Conservation (phyloP, 2,888 invertebrate genomes). For the Molorchus minor region DNA sequence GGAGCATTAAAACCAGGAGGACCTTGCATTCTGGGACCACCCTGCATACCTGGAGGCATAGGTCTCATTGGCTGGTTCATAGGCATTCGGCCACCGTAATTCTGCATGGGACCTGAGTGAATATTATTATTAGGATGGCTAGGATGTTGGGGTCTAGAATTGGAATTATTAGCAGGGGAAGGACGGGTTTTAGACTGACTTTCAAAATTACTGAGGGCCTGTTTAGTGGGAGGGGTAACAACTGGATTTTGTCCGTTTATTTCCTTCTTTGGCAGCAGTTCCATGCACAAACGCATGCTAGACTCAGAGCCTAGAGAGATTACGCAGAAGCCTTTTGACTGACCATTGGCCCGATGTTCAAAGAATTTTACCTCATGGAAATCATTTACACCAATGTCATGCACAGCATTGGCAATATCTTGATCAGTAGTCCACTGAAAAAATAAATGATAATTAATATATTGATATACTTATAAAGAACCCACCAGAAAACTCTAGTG, state of each 20-base stretch:
- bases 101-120: conserved; percentile 67
- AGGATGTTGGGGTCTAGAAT: conserved; percentile 69
- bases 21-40: conserved; percentile 68
- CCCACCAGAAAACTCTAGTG: too few relatives aligned
- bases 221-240: conserved; percentile 95
- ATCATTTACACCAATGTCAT: conserved; percentile 88
- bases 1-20: conserved; percentile 70
- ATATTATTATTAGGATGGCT: conserved; percentile 68
- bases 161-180: conserved; percentile 75
- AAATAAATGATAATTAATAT: too few relatives aligned
- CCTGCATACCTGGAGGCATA: conserved; percentile 68
- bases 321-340: conserved; percentile 98
- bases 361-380: conserved; percentile 99
- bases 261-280: conserved; percentile 93
- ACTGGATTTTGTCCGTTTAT: conserved; percentile 95
- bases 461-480: too few relatives aligned
- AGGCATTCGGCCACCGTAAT: conserved; percentile 66
- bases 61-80: conserved; percentile 63
- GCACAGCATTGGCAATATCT: conserved; percentile 91
- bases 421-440: conserved; percentile 97
- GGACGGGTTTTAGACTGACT: conserved; percentile 91
- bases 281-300: conserved; percentile 89
- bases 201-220: conserved; percentile 86
- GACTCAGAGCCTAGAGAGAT: conserved; percentile 93
- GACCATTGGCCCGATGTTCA: conserved; percentile 98